These are phyloP conservation scores for Adelges cooleyi DNA, from an alignment of 1,140 invertebrate genomes.

Conservation along the genomic window DNA sequence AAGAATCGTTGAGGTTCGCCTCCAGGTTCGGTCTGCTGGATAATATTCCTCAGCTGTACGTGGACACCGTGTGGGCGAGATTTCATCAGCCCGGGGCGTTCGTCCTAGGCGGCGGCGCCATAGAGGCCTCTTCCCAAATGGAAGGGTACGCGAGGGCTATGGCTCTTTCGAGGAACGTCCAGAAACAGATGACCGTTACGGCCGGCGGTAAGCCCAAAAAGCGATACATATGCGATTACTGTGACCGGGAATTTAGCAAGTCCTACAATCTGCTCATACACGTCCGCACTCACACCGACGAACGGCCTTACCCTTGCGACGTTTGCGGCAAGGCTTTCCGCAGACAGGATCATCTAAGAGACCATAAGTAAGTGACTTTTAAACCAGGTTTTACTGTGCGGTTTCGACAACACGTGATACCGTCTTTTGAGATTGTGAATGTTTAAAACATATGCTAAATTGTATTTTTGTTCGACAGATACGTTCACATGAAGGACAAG, in stretches of 20 bases:
- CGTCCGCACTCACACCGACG: conserved; percentile 94
- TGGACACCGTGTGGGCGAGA: conserved; percentile 10
- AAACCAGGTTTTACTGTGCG: no score
- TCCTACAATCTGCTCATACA: conserved; percentile 96
- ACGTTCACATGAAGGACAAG: conserved; percentile 95
- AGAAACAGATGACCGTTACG: conserved; percentile 38
- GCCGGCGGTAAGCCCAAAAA: conserved; percentile 80
- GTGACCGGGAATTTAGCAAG: conserved; percentile 93
- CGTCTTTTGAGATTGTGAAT: no score
- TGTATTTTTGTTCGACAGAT: conserved; percentile 47
- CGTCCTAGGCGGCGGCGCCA: no score
- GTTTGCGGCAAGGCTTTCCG: conserved; percentile 95
- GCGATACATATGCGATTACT: conserved; percentile 96
- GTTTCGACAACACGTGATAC: no score
- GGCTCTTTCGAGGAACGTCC: conserved; percentile 7
- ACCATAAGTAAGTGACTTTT: conserved; percentile 67
- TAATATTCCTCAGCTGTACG: not conserved
- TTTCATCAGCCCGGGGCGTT: not conserved
- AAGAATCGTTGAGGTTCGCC: not conserved
- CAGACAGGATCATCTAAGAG: conserved; percentile 87
- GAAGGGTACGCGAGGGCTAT: conserved; percentile 1
- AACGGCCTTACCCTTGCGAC: conserved; percentile 93
- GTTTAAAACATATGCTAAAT: no score
- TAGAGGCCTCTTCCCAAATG: not conserved
- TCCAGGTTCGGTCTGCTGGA: conserved; percentile 8